Percentiles rank a stretch among this genome's conserved stretches.
phyloP scores from a whole-genome alignment of 1,140 invertebrate genomes.

The Zaprionus camerounensis region DNA sequence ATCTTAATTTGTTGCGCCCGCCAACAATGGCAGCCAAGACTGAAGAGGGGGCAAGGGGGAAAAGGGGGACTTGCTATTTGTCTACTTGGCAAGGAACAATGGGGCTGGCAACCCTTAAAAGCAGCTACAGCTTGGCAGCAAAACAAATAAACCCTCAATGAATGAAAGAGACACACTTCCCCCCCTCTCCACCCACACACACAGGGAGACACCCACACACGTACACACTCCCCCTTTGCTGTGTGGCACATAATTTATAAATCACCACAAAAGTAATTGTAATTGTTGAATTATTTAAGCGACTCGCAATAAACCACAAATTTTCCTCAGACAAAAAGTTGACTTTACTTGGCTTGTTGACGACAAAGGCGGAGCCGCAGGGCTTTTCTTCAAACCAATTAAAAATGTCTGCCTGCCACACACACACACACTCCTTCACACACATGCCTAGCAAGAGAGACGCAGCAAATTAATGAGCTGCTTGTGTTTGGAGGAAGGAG shows the following conservation, averaged over 20 bases:
- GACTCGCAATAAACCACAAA: slow-evolving; percentile 58
- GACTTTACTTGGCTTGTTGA: slow-evolving; percentile 51
- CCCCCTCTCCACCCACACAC: not conserved
- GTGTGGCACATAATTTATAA: slow-evolving; percentile 56
- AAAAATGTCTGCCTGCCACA: slow-evolving; percentile 51
- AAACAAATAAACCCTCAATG: slow-evolving; percentile 20
- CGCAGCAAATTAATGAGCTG: slow-evolving; percentile 47
- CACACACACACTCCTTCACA: slow-evolving; percentile 7
- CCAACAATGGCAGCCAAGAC: slow-evolving; percentile 13
- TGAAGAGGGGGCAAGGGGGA: not conserved
- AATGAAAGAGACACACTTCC: not conserved
- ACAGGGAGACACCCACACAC: slow-evolving; percentile 1
- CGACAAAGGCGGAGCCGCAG: slow-evolving; percentile 38
- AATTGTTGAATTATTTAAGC: slow-evolving; percentile 68
- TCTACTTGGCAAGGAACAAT: slow-evolving; percentile 18
- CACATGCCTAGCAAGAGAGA: slow-evolving; percentile 3
- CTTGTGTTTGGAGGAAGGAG: not conserved
- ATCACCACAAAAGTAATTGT: slow-evolving; percentile 68
- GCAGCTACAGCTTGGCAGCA: slow-evolving; percentile 16
- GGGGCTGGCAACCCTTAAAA: slow-evolving; percentile 46
- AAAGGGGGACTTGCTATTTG: slow-evolving; percentile 9
- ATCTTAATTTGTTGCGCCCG: slow-evolving; percentile 50
- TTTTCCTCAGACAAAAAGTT: slow-evolving; percentile 40
- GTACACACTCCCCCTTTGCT: not conserved
- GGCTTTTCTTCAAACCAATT: slow-evolving; percentile 47